Percentiles rank a stretch among this genome's conserved stretches.
Conservation (phyloP, 2,797 vertebrate species). For the Sarcoramphus papa region DNA sequence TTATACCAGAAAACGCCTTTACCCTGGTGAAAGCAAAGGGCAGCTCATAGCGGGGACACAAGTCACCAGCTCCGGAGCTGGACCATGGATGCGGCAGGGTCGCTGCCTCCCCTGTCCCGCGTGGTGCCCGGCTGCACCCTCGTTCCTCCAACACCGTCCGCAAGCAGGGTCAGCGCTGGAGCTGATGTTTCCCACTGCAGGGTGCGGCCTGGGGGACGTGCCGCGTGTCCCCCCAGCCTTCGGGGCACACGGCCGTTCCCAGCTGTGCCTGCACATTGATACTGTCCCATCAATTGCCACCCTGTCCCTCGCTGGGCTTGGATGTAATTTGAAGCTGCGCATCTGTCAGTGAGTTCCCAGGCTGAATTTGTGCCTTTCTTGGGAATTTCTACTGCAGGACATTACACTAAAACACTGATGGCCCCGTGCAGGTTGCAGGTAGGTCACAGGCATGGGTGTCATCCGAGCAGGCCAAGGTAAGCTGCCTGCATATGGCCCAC, state of each 20-base stretch:
- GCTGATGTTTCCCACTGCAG: neutral
- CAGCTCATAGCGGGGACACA: accelerated
- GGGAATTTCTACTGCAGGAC: neutral
- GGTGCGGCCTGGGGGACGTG: accelerated
- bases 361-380: neutral
- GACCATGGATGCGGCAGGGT: accelerated
- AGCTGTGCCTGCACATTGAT: neutral
- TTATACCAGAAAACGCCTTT: neutral
- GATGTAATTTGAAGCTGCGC: neutral
- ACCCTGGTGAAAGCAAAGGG: neutral
- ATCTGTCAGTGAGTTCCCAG: neutral
- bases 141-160: accelerated
- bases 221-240: neutral
- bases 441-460: neutral
- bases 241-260: accelerated
- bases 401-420: neutral
- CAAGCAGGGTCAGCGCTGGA: neutral
- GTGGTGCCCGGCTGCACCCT: accelerated
- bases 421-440: neutral
- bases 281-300: neutral
- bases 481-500: neutral
- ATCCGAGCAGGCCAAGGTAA: neutral
- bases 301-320: neutral
- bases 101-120: accelerated
- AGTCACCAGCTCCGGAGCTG: neutral